phyloP scores from a whole-genome alignment of 2,797 vertebrate species.

The Hoplostethus atlanticus region DNA sequence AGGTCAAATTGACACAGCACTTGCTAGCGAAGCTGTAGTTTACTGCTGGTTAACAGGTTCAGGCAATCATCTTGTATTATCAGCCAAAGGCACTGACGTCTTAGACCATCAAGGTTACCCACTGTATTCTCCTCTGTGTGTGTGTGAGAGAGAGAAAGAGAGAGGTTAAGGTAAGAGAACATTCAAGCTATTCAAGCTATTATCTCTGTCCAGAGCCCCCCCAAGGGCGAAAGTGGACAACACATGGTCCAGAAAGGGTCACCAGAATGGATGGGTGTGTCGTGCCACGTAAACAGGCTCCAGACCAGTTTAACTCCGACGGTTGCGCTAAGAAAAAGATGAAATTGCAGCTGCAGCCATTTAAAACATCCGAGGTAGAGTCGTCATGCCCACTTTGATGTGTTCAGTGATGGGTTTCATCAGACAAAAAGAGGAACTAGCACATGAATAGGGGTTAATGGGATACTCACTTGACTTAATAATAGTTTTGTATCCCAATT shows the following conservation, averaged over 20 bases:
- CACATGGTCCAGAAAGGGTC: neutral
- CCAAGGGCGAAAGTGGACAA: neutral
- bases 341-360: neutral
- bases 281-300: neutral
- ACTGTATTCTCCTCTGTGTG: neutral
- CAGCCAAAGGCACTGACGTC: neutral
- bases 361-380: neutral
- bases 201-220: neutral
- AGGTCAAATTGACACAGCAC: conserved; percentile 1
- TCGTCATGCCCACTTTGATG: neutral
- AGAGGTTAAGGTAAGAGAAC: neutral
- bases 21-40: neutral
- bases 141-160: neutral
- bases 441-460: too few species aligned
- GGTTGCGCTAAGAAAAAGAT: neutral
- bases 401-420: too few species aligned
- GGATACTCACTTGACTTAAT: too few species aligned
- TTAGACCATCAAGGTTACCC: neutral
- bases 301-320: neutral
- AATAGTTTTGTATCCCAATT: too few species aligned
- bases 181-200: conserved; percentile 1
- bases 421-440: too few species aligned
- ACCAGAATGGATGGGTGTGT: conserved; percentile 9
- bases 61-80: neutral
- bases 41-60: neutral